Evolutionary conservation across 2,888 invertebrate genomes (phyloP), one percentile per base, ranked within the genome.

Genomic region (Drosophila merina): DNA sequence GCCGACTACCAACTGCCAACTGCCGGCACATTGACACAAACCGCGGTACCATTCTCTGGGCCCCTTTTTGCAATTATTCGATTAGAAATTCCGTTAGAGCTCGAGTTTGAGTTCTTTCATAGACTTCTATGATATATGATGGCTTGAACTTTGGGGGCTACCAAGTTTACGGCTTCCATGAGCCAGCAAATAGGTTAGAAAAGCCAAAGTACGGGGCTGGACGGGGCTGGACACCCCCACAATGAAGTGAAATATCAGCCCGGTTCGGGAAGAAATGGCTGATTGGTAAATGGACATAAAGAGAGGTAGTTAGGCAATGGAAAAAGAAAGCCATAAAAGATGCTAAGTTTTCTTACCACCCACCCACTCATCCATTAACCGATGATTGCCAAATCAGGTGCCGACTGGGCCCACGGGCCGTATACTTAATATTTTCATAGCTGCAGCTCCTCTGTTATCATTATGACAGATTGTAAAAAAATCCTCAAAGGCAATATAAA

Each of bases 51-150:
- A 74, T 72, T 42, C 67, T 55, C 70, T 56, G 47, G 57, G 6
- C 50, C 42, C 30, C 72, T 67, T 12, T 49, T 60, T 36, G 60
- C 75, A 87, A 81, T 85, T 76, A 85, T 82, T 82, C 70, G 82
- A 87, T 84, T 87, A 74, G 77, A 79, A 79, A 82, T 69, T 79
- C 79, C 86, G 83, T 76, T 81, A 75, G 58, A 55, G 63, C 47
- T 48, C 28, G 49, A 26, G n/a, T 6, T 36, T 10, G 36, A 50
- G 58, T 64, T 77, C 38, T 62, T 49, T 47, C 59, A 28, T 57
- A 25, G 31, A 30, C 28, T 33, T 44, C 38, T 64, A 42, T 56
- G 49, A 62, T 62, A 30, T 40, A 68, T 48, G 66, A 42, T 45
- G 31, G 10, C 25, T 12, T 50, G 62, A 57, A 38, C 57, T 68